Base-by-base conservation (phyloP, 1,140 invertebrate species). In the Bombyx mandarina region DNA sequence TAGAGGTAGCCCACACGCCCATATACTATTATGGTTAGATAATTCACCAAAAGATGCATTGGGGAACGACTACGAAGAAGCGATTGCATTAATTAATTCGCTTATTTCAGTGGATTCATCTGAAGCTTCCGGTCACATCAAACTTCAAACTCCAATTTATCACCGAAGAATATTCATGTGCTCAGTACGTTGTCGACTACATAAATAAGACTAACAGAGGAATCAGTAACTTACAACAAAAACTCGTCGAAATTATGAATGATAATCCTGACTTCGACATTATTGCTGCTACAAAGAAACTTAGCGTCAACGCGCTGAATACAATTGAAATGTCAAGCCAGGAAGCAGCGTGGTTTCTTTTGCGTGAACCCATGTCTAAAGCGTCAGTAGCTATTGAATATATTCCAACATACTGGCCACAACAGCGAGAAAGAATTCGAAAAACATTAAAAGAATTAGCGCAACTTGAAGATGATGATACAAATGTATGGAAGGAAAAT, bases 151-250 rank as follows among this genome's bases (percentile, higher is more conserved):
- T 5, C 42, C 79, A 88, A 62, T 69, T 81, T 42, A 83, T 86
- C 35, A 61, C 63, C 5, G 80, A 86, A 7, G 75, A 80, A 60
- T 81, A 85, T 64, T 73, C 77, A 2, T 86, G 77, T 69, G 82
- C 77, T 10, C 47, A 62, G 54, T 73, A 71, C 45, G 56, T 67
- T 43, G 73, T 59, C 5, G 63, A 73, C 49, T 75, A 75, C 42
- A 64, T 83, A 0, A 82, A 82, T 56, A 80, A 85, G 63, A 69
- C 58, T 8, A 79, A 80, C 56, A 64, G 75, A 71, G 75, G 77
- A 7, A 60, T 82, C 7, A 79, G 78, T 56, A 62, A 79, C 63
- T 63, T 79, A 48, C 75, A 76, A 65, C 43, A 66, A 9, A 43
- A 75, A 61, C 64, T 85, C 8, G 64, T 77, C 35, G 54, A 75